Percentiles rank a stretch among this genome's conserved stretches.
Conservation (phyloP, 2,113 vertebrate species). For the Struthio camelus region DNA sequence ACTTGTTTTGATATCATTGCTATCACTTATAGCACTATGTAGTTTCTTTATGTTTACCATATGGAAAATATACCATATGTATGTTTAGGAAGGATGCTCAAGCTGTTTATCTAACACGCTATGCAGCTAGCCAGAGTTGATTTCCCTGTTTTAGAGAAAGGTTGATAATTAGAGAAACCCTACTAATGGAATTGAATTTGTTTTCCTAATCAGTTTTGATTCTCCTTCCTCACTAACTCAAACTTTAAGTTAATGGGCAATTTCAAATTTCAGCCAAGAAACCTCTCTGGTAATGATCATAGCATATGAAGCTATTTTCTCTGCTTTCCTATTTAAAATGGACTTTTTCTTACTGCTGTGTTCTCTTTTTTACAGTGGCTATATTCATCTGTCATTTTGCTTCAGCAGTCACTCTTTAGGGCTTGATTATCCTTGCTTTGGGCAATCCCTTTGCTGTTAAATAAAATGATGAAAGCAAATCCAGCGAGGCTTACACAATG, state of each 20-base stretch:
- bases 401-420: constrained; percentile 52
- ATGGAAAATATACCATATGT: not conserved
- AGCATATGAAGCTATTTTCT: not conserved
- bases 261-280: not conserved
- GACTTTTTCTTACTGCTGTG: not conserved
- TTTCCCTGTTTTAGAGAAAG: not conserved
- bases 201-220: not conserved
- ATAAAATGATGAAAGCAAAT: constrained; percentile 36
- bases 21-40: not conserved
- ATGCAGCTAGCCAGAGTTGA: not conserved
- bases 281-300: not conserved
- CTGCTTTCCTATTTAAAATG: not conserved
- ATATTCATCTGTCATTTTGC: constrained; percentile 44
- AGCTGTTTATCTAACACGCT: not conserved
- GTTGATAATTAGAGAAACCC: not conserved
- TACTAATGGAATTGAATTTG: not conserved
- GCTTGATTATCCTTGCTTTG: constrained; percentile 63
- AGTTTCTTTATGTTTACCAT: not conserved
- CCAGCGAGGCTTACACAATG: constrained; percentile 49
- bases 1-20: not conserved
- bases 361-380: not conserved
- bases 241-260: not conserved
- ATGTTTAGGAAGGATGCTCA: not conserved
- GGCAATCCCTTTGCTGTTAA: constrained; percentile 48
- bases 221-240: not conserved